Evolutionary conservation across 2,113 vertebrate genomes (phyloP).

Genomic region (Oxygymnocypris stewartii): DNA sequence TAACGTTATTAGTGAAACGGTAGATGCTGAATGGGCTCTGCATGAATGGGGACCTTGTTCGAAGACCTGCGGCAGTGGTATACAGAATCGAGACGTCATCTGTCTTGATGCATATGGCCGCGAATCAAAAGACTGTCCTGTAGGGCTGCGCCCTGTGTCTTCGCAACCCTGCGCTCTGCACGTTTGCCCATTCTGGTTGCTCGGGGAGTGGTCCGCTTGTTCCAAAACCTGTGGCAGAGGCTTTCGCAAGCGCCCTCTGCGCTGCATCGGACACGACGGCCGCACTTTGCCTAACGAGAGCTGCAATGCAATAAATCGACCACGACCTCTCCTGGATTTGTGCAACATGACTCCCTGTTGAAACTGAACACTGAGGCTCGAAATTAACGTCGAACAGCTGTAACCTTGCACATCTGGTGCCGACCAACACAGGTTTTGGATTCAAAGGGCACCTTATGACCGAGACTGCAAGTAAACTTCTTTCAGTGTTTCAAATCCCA

Average conservation of each 20-base stretch:
- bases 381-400: slow-evolving; percentile 4
- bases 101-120: slow-evolving; percentile 82
- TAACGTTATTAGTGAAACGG: slow-evolving; percentile 89
- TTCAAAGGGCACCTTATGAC: slow-evolving; percentile 29
- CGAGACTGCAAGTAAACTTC: slow-evolving; percentile 48
- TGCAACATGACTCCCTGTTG: slow-evolving; percentile 84
- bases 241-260: slow-evolving; percentile 88
- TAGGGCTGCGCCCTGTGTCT: slow-evolving; percentile 84
- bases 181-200: slow-evolving; percentile 87
- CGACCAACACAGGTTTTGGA: slow-evolving; percentile 35
- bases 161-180: slow-evolving; percentile 77
- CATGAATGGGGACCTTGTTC: slow-evolving; percentile 95
- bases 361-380: slow-evolving; percentile 34
- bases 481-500: slow-evolving; percentile 32
- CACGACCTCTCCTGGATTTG: slow-evolving; percentile 90
- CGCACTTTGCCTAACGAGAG: slow-evolving; percentile 79
- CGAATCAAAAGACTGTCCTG: slow-evolving; percentile 81
- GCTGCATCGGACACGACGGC: slow-evolving; percentile 81
- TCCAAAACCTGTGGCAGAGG: slow-evolving; percentile 94
- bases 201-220: slow-evolving; percentile 89
- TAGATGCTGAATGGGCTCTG: slow-evolving; percentile 89
- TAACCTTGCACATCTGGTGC: slow-evolving; percentile 38
- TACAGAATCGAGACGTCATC: slow-evolving; percentile 84
- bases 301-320: slow-evolving; percentile 86
- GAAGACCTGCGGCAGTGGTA: slow-evolving; percentile 85